Conservation (phyloP, 2,113 vertebrate species). For the Ciconia stormi region DNA sequence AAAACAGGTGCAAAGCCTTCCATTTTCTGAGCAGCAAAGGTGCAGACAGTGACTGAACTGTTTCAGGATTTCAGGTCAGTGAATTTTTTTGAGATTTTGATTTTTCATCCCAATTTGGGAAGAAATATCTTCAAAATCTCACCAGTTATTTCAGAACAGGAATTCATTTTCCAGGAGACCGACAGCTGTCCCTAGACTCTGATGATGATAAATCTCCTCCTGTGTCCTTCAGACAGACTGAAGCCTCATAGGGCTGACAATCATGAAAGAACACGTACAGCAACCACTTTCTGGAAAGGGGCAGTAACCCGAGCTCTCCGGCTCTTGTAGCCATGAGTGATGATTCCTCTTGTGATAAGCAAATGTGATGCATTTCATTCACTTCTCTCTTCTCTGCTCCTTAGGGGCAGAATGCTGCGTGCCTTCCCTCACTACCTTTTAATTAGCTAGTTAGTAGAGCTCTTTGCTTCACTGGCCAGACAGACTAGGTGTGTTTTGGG, state of each 20-base stretch:
- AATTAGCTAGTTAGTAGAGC: neutral
- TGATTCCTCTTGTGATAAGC: neutral
- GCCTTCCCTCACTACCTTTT: neutral
- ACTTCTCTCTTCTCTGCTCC: neutral
- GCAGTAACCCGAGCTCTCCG: neutral
- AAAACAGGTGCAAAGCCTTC: neutral
- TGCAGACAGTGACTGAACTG: neutral
- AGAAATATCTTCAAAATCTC: neutral
- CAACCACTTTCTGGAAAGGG: neutral
- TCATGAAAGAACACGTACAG: neutral
- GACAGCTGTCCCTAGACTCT: neutral
- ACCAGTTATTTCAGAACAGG: constrained; percentile 13
- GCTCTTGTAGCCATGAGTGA: neutral
- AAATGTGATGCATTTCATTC: neutral
- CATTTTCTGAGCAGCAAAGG: neutral
- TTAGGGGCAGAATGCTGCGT: neutral
- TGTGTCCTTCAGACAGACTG: neutral
- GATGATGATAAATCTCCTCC: neutral
- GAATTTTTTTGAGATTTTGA: neutral
- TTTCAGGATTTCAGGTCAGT: neutral
- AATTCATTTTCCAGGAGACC: neutral
- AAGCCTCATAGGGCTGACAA: neutral
- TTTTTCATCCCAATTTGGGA: neutral
- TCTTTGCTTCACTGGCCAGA: neutral
- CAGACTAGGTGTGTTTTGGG: neutral